Conservation (phyloP, 2,113 vertebrate genomes). For the Cynopterus brachyotis region DNA sequence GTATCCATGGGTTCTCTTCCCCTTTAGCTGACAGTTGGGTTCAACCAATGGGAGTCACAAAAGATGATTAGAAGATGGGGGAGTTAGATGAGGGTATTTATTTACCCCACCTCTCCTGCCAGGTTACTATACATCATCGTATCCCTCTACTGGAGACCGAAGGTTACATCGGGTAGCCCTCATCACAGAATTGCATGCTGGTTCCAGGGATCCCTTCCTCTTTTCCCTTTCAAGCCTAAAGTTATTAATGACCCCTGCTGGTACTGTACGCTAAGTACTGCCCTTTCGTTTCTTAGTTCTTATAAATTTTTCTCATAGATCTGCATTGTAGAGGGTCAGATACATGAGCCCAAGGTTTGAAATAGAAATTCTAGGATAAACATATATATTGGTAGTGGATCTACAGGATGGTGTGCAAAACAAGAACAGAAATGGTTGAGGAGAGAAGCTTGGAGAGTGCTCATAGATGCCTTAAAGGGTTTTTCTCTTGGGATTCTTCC, state of each 20-base stretch:
- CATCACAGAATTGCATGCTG: background rate
- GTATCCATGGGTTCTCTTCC: background rate
- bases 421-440: background rate
- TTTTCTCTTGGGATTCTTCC: background rate
- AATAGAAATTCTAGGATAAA: background rate
- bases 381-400: background rate
- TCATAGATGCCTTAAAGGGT: background rate
- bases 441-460: background rate
- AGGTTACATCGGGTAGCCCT: background rate
- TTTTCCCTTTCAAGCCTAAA: background rate
- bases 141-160: background rate
- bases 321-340: background rate
- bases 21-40: background rate
- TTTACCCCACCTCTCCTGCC: background rate
- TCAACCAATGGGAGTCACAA: background rate
- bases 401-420: background rate
- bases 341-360: background rate
- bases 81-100: background rate
- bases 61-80: background rate
- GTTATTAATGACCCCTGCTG: background rate
- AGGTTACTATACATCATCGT: background rate
- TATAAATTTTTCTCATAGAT: background rate
- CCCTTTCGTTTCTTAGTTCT: background rate
- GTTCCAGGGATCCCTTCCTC: background rate
- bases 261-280: accelerated